Evolutionary conservation across 2,888 invertebrate genomes (phyloP), one percentile per base, ranked within the genome.

Genomic region (Oscheius sp.): DNA sequence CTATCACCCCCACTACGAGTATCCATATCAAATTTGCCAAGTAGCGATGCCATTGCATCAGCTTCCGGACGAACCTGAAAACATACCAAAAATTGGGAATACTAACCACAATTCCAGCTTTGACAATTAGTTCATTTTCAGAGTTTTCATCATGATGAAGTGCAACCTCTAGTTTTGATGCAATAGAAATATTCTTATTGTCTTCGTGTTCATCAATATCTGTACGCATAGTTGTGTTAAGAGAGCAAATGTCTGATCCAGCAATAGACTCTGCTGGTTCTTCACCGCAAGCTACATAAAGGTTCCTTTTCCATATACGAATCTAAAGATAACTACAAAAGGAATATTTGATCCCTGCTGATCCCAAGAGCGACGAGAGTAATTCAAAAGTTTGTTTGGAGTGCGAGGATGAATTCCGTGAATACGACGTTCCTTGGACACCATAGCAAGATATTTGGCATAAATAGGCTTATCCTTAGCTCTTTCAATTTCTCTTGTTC

Each of bases 341-440:
- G n/a, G n/a, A n/a, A n/a, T n/a, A n/a, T n/a, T n/a, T n/a, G 2
- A 28, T 8, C 83, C 78, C 72, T 94, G 90, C 30, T 91, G 91
- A 87, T 97, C 96, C 92, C 94, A 97, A 12, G 93, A 94, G 76
- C 96, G 90, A 45, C 96, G 90, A 80, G 94, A 94, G 87, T 93
- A 94, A 87, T 94, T 94, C 28, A 90, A 86, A 84, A 90, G 90
- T 87, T 94, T 95, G 80, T 94, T 92, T 2, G 96, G 96, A 1
- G 96, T 96, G 82, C 90, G 90, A 1, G 95, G 96, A 87, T 95
- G 92, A 3, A 75, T 56, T 22, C 73, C 78, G 61, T 73, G 73
- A 36, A 74, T 69, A 26, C 84, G 80, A n/a, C 70, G 69, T 8
- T 63, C 61, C 32, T 75, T 68, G 6, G 78, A 72, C 3, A 83